These are phyloP conservation scores for Catharus fuscescens DNA, from an alignment of 2,113 vertebrate species.

Conservation along the genomic window DNA sequence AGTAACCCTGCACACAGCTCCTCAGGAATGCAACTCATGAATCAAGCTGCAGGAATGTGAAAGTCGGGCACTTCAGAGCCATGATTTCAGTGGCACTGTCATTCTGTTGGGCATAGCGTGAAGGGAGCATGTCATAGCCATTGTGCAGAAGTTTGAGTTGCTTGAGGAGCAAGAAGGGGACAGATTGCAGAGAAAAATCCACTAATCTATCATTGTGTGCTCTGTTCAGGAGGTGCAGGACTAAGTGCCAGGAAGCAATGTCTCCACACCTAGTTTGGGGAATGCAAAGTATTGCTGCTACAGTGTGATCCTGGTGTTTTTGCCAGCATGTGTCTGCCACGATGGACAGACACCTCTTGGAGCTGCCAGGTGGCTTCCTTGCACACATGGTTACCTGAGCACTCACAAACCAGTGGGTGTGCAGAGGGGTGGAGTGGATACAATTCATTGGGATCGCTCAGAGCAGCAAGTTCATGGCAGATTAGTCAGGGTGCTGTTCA, in stretches of 20 bases:
- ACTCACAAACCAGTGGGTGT: not conserved
- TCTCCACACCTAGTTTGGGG: not conserved
- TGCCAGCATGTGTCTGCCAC: not conserved
- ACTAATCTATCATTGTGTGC: not conserved
- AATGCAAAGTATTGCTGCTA: not conserved
- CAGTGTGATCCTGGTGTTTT: not conserved
- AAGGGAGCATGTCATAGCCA: not conserved
- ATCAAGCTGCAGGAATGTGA: not conserved
- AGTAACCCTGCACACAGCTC: not conserved
- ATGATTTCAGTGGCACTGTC: not conserved
- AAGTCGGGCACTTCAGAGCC: not conserved
- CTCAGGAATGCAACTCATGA: not conserved
- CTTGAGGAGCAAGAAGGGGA: not conserved
- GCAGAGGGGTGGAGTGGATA: not conserved
- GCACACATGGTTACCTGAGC: not conserved
- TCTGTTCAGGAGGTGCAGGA: not conserved
- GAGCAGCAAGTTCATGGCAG: not conserved
- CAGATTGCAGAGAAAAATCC: not conserved
- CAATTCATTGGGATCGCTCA: not conserved
- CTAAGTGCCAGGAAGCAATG: not conserved
- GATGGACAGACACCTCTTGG: not conserved
- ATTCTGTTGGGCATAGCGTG: accelerated
- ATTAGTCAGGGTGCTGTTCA: not conserved
- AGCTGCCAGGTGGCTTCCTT: not conserved
- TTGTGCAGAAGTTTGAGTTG: not conserved